Evolutionary conservation across 2,113 vertebrate species (phyloP).

Genomic region (Cyanoliseus patagonus): DNA sequence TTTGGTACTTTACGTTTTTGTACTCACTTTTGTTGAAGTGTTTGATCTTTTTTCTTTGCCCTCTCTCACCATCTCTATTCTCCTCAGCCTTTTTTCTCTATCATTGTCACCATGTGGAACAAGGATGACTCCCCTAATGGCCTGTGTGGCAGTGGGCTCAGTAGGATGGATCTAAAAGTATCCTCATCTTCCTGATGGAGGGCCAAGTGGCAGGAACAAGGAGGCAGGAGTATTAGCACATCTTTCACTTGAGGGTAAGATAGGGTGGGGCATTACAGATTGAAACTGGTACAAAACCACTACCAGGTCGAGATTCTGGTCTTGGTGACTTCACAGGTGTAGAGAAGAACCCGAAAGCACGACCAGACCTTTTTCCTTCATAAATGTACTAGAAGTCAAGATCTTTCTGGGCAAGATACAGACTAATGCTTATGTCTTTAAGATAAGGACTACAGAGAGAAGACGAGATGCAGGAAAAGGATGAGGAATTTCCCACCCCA

Average conservation of each 20-base stretch:
- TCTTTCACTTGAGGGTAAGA: neutral
- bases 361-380: neutral
- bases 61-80: neutral
- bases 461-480: neutral
- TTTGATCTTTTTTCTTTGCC: neutral
- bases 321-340: neutral
- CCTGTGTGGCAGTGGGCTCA: neutral
- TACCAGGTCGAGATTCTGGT: neutral
- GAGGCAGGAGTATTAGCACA: neutral
- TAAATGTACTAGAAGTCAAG: neutral
- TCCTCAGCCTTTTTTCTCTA: neutral
- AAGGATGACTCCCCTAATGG: neutral
- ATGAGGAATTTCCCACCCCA: neutral
- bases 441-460: neutral
- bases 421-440: neutral
- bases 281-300: neutral
- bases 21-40: neutral
- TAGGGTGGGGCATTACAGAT: neutral
- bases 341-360: neutral
- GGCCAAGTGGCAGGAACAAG: neutral
- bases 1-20: neutral
- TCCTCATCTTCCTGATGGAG: neutral
- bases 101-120: neutral
- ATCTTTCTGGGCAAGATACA: neutral
- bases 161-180: neutral